Percentiles rank a stretch among this genome's conserved stretches.
phyloP scores from a whole-genome alignment of 2,888 invertebrate species.

The Papilio protenor region DNA sequence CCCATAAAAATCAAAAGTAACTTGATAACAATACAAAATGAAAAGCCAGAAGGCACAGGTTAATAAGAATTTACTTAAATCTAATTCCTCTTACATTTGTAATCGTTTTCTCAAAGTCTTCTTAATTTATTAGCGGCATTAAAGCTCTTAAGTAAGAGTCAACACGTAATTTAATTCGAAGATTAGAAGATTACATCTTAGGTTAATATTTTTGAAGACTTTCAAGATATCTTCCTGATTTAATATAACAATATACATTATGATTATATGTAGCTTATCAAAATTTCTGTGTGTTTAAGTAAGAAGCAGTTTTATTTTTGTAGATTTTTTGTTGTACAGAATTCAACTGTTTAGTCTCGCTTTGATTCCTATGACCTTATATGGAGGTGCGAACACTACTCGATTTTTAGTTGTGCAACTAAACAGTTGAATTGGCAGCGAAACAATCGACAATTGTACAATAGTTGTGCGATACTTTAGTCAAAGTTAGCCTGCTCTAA shows the following conservation, averaged over 20 bases:
- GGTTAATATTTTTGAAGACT: not conserved
- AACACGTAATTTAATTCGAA: conserved; percentile 15
- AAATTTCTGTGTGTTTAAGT: too few species aligned
- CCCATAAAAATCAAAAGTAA: not conserved
- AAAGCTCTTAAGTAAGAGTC: not conserved
- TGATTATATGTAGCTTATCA: too few species aligned
- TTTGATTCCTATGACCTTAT: too few species aligned
- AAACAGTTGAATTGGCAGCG: too few species aligned
- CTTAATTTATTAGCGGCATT: conserved; percentile 14
- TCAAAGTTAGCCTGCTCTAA: too few species aligned
- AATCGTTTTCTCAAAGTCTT: not conserved
- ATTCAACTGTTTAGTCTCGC: too few species aligned
- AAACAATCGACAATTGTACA: too few species aligned
- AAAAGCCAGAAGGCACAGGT: not conserved
- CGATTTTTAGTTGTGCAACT: too few species aligned
- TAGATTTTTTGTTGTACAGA: too few species aligned
- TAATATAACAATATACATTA: not conserved
- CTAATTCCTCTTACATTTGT: not conserved
- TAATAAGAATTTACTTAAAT: not conserved
- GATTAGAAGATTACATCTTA: not conserved
- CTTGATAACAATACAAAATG: not conserved
- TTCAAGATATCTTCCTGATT: not conserved
- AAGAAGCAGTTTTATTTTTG: too few species aligned
- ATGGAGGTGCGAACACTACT: too few species aligned
- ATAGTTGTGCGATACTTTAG: too few species aligned